Percentiles rank a stretch among this genome's conserved stretches.
Evolutionary conservation across 2,113 vertebrate genomes (phyloP).

Genomic region (Chionis minor): DNA sequence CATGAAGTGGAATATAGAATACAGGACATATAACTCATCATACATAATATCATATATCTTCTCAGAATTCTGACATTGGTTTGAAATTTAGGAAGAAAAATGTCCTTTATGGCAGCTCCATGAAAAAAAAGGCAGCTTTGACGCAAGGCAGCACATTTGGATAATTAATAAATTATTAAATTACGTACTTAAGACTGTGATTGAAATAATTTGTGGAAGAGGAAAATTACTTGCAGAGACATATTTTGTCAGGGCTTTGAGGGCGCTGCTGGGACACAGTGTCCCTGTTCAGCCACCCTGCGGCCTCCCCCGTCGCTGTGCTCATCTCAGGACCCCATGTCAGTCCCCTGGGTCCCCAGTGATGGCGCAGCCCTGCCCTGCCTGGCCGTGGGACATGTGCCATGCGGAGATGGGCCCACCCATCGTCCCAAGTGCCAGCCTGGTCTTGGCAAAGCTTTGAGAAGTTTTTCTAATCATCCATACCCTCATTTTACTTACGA

Average conservation of each 20-base stretch:
- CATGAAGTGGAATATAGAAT: neutral
- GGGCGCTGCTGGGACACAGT: neutral
- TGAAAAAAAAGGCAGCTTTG: neutral
- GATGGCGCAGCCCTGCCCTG: too few relatives aligned
- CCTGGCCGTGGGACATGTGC: neutral
- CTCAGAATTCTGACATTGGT: neutral
- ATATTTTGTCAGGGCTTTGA: neutral
- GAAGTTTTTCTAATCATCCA: neutral
- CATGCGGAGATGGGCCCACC: neutral
- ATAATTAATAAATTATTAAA: neutral
- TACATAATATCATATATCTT: neutral
- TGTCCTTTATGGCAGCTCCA: neutral
- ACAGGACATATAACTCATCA: neutral
- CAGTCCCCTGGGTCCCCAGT: neutral
- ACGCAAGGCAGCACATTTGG: fast-evolving
- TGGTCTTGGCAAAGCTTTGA: neutral
- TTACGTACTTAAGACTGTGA: neutral
- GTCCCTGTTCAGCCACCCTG: neutral
- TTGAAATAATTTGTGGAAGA: neutral
- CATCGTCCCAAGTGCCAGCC: neutral
- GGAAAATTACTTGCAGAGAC: neutral
- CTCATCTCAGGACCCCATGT: neutral
- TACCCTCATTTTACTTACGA: neutral
- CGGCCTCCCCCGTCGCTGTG: fast-evolving
- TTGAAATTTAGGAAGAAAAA: neutral